Percentiles rank a stretch among this genome's conserved stretches.
Conservation (phyloP, 2,797 vertebrate genomes). For the Neomorphus geoffroyi region DNA sequence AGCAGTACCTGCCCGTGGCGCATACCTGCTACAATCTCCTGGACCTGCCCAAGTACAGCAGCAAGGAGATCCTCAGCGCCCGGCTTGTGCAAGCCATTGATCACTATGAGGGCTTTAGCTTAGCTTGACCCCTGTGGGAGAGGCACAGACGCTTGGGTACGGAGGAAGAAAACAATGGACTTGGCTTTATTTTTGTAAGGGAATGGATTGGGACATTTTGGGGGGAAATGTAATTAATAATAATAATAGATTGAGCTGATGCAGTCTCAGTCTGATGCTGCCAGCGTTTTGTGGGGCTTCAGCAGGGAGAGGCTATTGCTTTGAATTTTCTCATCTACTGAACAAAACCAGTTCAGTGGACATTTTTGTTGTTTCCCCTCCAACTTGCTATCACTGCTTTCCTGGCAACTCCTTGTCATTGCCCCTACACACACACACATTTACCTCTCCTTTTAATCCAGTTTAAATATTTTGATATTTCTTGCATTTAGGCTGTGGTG, state of each 20-base stretch:
- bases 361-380: background rate
- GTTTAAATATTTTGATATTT: background rate
- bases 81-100: conserved; percentile 92
- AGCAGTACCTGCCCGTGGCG: conserved; percentile 93
- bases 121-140: conserved; percentile 76
- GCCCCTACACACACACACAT: background rate
- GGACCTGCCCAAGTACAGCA: conserved; percentile 96
- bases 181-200: conserved; percentile 71
- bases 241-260: background rate
- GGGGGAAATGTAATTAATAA: background rate
- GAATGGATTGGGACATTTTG: background rate
- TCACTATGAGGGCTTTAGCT: conserved; percentile 96
- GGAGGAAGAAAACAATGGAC: background rate
- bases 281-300: background rate
- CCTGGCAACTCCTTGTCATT: background rate
- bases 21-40: conserved; percentile 99
- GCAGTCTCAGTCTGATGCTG: background rate
- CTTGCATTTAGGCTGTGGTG: background rate
- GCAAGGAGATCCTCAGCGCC: conserved; percentile 86
- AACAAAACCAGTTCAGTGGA: background rate
- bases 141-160: background rate
- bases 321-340: background rate
- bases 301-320: background rate
- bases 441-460: conserved; percentile 2
- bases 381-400: background rate